Base-by-base conservation (phyloP, 1,140 invertebrate genomes). In the Caligus rogercresseyi region DNA sequence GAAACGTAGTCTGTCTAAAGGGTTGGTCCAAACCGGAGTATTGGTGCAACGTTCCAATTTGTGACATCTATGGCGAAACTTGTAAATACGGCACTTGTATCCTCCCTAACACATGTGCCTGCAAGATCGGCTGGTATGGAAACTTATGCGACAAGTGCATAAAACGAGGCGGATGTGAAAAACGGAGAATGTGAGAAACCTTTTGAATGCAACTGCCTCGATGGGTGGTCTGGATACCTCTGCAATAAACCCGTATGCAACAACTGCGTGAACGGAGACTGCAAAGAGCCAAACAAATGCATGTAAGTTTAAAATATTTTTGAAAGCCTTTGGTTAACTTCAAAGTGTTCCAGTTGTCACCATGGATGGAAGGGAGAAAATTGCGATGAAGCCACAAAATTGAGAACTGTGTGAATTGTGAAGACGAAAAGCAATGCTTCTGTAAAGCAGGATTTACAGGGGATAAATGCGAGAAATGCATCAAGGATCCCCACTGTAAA, bases 141-240 rank as follows among this genome's bases (percentile, higher is more conserved):
- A 78, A 81, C 25, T 84, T 79, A 2, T 89, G 87, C 70, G 79
- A 82, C 63, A 80, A 86, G 43, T 89, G 87, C 69, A 82, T 86
- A 66, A 71, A 85, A 83, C 26, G 72, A 23, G 71, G 71, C 11
- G 71, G 71, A 19, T 72, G 71, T 54, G 63, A 68, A n/a, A 43
- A 68, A 72, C 65, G 71, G 71, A 1, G 66, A 64, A 23, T 72
- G 71, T 65, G 64, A 67, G 2, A 72, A 73, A 58, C 70, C 71
- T 21, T 63, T 72, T n/a, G 71, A 72, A 57, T 72, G 71, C 61
- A 66, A 63, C 43, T 72, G 71, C 53, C 21, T 70, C 3, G 56
- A 66, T 21, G 71, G 71, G 18, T 72, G 71, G 70, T 68, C 68
- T 1, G 72, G 71, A 16, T 74, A 89, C 1, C 86, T 89, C 72